A percentile compares a stretch with the other conserved stretches of the same genome.
Evolutionary conservation across 2,888 invertebrate genomes (phyloP).

Genomic region (Luperina nickerlii): DNA sequence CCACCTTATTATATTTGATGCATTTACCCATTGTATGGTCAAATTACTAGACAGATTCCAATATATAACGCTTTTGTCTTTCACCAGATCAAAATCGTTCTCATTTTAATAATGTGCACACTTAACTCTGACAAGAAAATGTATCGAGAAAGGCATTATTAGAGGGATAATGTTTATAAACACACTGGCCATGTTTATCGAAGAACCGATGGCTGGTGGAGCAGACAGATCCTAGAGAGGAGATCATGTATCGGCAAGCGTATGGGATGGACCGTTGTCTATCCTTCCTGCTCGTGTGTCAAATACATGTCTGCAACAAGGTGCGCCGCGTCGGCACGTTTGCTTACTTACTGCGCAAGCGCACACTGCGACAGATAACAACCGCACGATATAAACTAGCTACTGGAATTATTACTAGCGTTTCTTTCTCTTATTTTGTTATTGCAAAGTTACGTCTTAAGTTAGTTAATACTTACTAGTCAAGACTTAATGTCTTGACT

Average conservation of each 20-base stretch:
- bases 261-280: not conserved
- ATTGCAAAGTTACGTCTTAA: not conserved
- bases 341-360: constrained; percentile 60
- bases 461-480: too few relatives aligned
- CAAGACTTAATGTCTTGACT: too few relatives aligned
- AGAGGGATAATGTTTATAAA: too few relatives aligned
- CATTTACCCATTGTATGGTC: not conserved
- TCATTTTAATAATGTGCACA: not conserved
- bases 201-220: too few relatives aligned
- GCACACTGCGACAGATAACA: constrained; percentile 52
- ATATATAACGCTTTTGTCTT: not conserved
- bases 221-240: too few relatives aligned
- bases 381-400: constrained; percentile 42
- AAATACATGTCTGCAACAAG: constrained; percentile 40
- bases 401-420: constrained; percentile 49
- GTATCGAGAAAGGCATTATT: too few relatives aligned
- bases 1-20: not conserved
- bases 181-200: too few relatives aligned
- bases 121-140: too few relatives aligned
- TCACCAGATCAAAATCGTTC: not conserved
- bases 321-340: constrained; percentile 56
- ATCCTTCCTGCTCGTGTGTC: constrained; percentile 33
- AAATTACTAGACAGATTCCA: not conserved
- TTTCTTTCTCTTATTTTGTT: constrained; percentile 29
- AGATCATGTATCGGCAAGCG: too few relatives aligned